phyloP scores from a whole-genome alignment of 2,888 invertebrate species.

The Acanthosepion lycidas region DNA sequence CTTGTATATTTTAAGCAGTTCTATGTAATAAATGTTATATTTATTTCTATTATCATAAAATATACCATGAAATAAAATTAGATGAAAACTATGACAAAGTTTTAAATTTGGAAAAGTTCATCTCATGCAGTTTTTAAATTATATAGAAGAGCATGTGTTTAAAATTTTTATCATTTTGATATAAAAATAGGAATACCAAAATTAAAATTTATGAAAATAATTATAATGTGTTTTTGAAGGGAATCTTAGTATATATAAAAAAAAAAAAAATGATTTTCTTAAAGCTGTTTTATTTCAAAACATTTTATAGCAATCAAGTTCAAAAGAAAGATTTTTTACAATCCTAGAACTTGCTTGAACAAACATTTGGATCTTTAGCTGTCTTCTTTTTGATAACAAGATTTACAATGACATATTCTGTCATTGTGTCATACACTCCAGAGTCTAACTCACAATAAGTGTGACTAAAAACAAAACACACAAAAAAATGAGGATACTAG shows the following conservation, averaged over 20 bases:
- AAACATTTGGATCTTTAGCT: not conserved
- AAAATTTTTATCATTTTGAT: not conserved
- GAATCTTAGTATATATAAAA: too few species aligned
- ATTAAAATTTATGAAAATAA: not conserved
- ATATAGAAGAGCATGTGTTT: too few species aligned
- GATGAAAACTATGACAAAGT: not conserved
- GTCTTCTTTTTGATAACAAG: not conserved
- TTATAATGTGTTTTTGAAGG: too few species aligned
- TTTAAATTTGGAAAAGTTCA: not conserved
- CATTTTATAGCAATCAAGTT: not conserved
- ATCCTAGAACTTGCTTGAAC: not conserved
- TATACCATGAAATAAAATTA: not conserved
- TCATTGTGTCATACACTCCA: not conserved
- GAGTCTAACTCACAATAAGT: not conserved
- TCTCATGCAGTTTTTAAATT: not conserved
- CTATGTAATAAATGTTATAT: not conserved
- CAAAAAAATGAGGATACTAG: not conserved
- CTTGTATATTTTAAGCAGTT: not conserved
- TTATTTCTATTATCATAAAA: not conserved
- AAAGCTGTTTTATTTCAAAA: too few species aligned
- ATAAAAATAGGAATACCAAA: not conserved
- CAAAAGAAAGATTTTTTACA: not conserved
- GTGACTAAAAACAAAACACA: not conserved
- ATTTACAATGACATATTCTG: not conserved
- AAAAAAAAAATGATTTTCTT: too few species aligned